phyloP scores from a whole-genome alignment of 2,797 vertebrate genomes.

The Eulemur rubriventer region DNA sequence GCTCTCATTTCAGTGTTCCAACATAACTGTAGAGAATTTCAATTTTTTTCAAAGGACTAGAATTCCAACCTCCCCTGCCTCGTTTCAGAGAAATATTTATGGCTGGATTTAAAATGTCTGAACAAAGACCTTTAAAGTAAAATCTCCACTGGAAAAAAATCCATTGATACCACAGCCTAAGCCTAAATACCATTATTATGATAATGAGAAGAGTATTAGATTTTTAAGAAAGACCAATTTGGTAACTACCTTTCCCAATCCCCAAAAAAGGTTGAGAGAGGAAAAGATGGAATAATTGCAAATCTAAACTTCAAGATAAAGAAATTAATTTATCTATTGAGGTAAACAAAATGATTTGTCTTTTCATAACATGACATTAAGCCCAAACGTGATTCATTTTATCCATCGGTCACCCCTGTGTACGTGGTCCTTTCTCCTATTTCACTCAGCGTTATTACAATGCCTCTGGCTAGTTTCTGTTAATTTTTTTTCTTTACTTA shows the following conservation, averaged over 20 bases:
- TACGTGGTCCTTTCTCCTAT: slow-evolving; percentile 68
- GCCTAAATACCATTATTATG: slow-evolving; percentile 38
- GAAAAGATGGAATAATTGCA: slow-evolving; percentile 45
- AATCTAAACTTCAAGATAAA: slow-evolving; percentile 62
- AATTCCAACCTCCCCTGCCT: background rate
- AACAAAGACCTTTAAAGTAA: slow-evolving; percentile 65
- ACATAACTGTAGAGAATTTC: background rate
- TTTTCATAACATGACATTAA: slow-evolving; percentile 75
- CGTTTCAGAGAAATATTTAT: slow-evolving; percentile 55
- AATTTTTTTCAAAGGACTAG: background rate
- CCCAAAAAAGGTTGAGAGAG: background rate
- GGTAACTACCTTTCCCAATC: slow-evolving; percentile 17
- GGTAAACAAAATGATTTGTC: slow-evolving; percentile 79
- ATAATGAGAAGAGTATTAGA: slow-evolving; percentile 24
- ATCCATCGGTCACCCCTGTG: slow-evolving; percentile 68
- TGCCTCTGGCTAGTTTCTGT: slow-evolving; percentile 78
- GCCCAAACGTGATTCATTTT: slow-evolving; percentile 78
- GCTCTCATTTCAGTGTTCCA: background rate
- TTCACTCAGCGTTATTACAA: slow-evolving; percentile 77
- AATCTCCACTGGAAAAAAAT: slow-evolving; percentile 48
- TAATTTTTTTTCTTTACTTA: slow-evolving; percentile 71
- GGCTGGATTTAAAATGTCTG: slow-evolving; percentile 54
- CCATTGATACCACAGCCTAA: slow-evolving; percentile 30
- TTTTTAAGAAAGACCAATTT: slow-evolving; percentile 53
- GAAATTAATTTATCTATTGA: slow-evolving; percentile 79